Percentiles rank a stretch among this genome's conserved stretches.
Evolutionary conservation across 2,113 vertebrate species (phyloP).

Genomic region (Malaclemys terrapin): DNA sequence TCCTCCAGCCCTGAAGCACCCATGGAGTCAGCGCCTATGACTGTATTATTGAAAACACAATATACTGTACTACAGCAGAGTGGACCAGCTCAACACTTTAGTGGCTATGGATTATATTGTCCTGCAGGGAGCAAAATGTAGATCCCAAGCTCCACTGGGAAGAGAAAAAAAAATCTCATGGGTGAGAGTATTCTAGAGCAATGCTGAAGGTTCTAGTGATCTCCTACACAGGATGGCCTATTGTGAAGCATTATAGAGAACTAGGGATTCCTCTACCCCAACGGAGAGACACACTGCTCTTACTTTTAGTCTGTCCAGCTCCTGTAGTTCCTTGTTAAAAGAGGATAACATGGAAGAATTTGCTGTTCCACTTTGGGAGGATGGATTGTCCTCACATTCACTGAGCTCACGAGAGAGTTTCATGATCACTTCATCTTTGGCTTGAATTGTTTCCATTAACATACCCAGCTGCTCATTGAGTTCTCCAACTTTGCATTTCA

Average conservation of each 20-base stretch:
- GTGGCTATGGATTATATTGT: not conserved
- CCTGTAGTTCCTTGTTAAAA: slow-evolving; percentile 83
- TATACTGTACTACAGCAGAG: not conserved
- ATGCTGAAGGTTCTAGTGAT: not conserved
- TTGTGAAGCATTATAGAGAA: not conserved
- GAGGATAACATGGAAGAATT: slow-evolving; percentile 31
- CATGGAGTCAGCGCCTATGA: not conserved
- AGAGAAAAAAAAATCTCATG: slow-evolving; percentile 2
- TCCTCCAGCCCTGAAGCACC: no score
- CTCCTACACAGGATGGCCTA: not conserved
- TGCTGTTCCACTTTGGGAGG: slow-evolving; percentile 20
- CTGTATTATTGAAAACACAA: not conserved
- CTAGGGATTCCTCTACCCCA: not conserved
- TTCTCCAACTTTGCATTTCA: slow-evolving; percentile 91
- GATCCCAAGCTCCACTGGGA: not conserved
- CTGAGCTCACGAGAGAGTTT: slow-evolving; percentile 89
- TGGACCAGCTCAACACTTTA: not conserved
- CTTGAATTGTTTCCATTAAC: slow-evolving; percentile 97
- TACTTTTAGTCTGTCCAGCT: slow-evolving; percentile 91
- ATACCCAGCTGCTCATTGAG: slow-evolving; percentile 92
- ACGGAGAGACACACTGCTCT: slow-evolving; percentile 19
- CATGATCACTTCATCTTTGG: slow-evolving; percentile 97
- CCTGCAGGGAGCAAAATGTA: not conserved
- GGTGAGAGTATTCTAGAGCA: not conserved
- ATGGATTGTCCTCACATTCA: slow-evolving; percentile 61